Evolutionary conservation across 2,113 vertebrate species (phyloP).

Genomic region (Columba livia): DNA sequence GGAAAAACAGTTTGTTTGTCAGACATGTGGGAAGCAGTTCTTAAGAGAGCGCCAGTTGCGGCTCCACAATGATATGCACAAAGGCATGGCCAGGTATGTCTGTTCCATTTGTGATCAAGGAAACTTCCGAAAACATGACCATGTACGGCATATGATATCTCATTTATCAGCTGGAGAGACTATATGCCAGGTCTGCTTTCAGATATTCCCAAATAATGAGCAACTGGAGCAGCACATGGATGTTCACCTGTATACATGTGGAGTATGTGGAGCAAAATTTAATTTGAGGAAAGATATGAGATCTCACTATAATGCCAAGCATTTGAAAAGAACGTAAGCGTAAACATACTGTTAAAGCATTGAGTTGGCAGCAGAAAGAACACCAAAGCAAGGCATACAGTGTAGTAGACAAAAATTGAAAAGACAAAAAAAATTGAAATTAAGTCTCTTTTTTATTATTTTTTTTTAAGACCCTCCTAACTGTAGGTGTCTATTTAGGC

Average conservation of each 20-base stretch:
- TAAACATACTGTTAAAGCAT: constrained; percentile 68
- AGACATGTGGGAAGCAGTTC: constrained; percentile 98
- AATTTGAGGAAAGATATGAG: constrained; percentile 98
- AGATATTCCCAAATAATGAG: constrained; percentile 94
- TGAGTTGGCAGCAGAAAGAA: constrained; percentile 74
- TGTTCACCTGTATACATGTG: constrained; percentile 96
- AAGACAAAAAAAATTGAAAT: constrained; percentile 47
- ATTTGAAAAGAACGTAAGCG: constrained; percentile 89
- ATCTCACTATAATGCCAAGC: constrained; percentile 96
- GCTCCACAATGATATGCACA: constrained; percentile 99
- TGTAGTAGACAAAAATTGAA: constrained; percentile 71
- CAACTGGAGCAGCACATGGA: constrained; percentile 98
- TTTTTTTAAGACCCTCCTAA: constrained; percentile 71
- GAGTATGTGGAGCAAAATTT: constrained; percentile 97
- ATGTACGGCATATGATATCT: constrained; percentile 98
- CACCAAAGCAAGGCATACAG: constrained; percentile 80
- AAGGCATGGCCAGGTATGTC: constrained; percentile 96
- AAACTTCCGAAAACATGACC: constrained; percentile 98
- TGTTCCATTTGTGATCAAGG: constrained; percentile 98
- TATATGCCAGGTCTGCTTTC: constrained; percentile 99
- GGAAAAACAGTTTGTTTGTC: constrained; percentile 98
- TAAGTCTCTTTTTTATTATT: constrained; percentile 44
- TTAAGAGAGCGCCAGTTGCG: constrained; percentile 94
- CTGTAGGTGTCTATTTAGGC: constrained; percentile 75
- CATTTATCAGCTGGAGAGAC: constrained; percentile 95